Percentiles rank a stretch among this genome's conserved stretches.
Conservation (phyloP, 2,888 invertebrate genomes). For the Microdon myrmicae region DNA sequence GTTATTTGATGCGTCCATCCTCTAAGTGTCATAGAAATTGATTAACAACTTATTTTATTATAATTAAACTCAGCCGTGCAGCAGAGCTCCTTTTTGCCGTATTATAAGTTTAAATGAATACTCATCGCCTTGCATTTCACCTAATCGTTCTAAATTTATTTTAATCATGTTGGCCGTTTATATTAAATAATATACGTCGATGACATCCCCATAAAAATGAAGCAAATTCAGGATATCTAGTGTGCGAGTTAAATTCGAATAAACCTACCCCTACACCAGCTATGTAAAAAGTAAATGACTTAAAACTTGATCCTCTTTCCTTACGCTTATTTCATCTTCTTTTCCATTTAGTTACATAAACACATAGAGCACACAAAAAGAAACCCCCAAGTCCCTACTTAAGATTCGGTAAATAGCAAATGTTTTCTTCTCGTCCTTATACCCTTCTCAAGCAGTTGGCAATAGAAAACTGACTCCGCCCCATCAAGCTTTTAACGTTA, state of each 20-base stretch:
- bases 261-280: slow-evolving; percentile 30
- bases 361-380: slow-evolving; percentile 25
- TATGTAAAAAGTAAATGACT: slow-evolving; percentile 49
- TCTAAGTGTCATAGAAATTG: no score
- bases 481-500: slow-evolving; percentile 27
- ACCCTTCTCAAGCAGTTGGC: slow-evolving; percentile 7
- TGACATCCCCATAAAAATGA: background rate
- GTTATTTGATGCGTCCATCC: no score
- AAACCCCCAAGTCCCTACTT: slow-evolving; percentile 33
- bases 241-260: slow-evolving; percentile 21
- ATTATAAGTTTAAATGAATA: no score
- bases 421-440: slow-evolving; percentile 29
- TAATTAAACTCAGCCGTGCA: no score
- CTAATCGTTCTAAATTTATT: slow-evolving; percentile 33
- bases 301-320: slow-evolving; percentile 52
- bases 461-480: slow-evolving; percentile 43
- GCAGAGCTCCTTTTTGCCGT: no score
- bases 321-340: slow-evolving; percentile 50
- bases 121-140: no score
- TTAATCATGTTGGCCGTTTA: slow-evolving; percentile 43
- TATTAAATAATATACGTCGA: slow-evolving; percentile 13
- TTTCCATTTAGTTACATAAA: slow-evolving; percentile 51
- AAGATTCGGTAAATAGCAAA: slow-evolving; percentile 42
- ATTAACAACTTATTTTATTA: no score
- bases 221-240: slow-evolving; percentile 22